Evolutionary conservation across 2,797 vertebrate species (phyloP).

Genomic region (Gila robusta): DNA sequence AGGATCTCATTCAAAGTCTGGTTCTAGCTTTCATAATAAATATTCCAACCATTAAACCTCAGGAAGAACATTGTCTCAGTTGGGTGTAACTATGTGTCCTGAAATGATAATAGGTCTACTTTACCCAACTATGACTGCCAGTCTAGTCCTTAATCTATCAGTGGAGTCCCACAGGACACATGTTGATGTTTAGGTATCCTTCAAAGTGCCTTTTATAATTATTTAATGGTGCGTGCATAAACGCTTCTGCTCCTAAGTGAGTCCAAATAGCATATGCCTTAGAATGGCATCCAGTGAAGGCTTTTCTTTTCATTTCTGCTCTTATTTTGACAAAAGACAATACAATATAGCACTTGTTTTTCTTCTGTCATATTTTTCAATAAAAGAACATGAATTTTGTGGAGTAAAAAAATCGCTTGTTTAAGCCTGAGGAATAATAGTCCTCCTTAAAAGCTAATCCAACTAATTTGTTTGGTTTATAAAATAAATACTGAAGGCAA

Average conservation of each 20-base stretch:
- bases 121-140: conserved; percentile 22
- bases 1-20: conserved; percentile 11
- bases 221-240: conserved; percentile 37
- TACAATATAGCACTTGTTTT: background rate
- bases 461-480: background rate
- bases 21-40: conserved; percentile 13
- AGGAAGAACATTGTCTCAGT: conserved; percentile 1
- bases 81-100: conserved; percentile 8
- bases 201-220: conserved; percentile 42
- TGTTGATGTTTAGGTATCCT: conserved; percentile 23
- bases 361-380: background rate
- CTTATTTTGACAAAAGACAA: conserved; percentile 9
- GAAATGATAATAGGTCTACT: background rate
- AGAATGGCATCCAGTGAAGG: background rate
- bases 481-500: background rate
- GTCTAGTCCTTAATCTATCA: conserved; percentile 19
- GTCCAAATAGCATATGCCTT: background rate
- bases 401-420: background rate
- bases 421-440: conserved; percentile 17
- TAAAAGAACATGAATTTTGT: conserved; percentile 3
- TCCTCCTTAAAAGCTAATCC: background rate
- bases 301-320: background rate
- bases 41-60: background rate
- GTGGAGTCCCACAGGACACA: conserved; percentile 4
- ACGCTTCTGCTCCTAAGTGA: background rate